Percentiles rank a stretch among this genome's conserved stretches.
These are phyloP conservation scores for Enteromius argenteus DNA, from an alignment of 2,797 vertebrate genomes.

Conservation along the genomic window DNA sequence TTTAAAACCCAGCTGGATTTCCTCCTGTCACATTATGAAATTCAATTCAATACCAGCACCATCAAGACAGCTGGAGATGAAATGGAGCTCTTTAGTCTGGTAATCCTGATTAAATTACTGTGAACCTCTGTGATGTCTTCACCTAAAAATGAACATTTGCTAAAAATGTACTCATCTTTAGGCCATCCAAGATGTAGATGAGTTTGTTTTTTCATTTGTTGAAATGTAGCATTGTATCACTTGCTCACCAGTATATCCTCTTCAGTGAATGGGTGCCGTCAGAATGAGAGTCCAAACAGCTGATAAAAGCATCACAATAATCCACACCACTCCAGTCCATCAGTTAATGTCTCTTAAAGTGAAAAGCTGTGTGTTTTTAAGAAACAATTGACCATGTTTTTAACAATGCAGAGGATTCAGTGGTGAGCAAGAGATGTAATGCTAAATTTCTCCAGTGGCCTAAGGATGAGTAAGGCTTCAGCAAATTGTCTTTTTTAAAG, in stretches of 20 bases:
- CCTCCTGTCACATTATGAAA: slow-evolving; percentile 74
- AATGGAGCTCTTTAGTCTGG: slow-evolving; percentile 77
- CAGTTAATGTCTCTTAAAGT: background rate
- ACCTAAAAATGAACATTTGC: background rate
- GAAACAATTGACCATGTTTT: background rate
- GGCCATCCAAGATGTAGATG: background rate
- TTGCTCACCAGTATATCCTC: background rate
- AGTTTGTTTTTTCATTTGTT: background rate
- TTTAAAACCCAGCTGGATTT: slow-evolving; percentile 73
- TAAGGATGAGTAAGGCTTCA: background rate
- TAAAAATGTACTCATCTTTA: background rate
- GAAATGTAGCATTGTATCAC: background rate
- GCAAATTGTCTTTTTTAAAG: background rate
- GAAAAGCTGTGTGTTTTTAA: background rate
- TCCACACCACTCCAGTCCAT: background rate
- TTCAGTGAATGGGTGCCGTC: background rate
- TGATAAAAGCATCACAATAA: background rate
- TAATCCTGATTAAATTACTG: slow-evolving; percentile 53
- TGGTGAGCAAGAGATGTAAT: background rate
- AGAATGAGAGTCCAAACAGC: background rate
- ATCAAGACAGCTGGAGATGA: slow-evolving; percentile 74
- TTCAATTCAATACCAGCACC: slow-evolving; percentile 65
- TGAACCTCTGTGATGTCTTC: background rate
- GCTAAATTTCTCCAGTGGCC: background rate
- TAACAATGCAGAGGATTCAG: background rate